Evolutionary conservation across 2,888 invertebrate species (phyloP).

Genomic region (Ennomos fuscantarius): DNA sequence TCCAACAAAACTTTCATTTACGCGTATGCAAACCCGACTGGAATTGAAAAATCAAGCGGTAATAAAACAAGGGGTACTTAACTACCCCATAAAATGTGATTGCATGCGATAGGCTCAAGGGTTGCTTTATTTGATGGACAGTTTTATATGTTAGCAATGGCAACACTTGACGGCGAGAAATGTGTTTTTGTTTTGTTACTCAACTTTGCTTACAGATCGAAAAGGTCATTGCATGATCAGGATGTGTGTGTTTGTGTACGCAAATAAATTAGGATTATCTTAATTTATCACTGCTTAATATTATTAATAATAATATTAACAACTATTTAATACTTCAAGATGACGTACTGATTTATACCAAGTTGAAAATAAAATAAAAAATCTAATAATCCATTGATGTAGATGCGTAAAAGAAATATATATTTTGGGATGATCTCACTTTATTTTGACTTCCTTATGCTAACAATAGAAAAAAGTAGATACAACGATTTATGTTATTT

Average conservation of each 20-base stretch:
- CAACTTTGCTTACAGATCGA: background rate
- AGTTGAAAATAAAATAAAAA: no score
- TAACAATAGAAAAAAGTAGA: slow-evolving; percentile 27
- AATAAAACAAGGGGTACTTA: slow-evolving; percentile 16
- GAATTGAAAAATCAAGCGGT: slow-evolving; percentile 21
- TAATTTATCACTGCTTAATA: no score
- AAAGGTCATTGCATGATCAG: no score
- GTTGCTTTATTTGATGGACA: slow-evolving; percentile 22
- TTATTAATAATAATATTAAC: no score
- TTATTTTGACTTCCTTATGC: slow-evolving; percentile 23
- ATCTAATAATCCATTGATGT: no score
- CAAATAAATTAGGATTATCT: no score
- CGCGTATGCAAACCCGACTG: slow-evolving; percentile 3
- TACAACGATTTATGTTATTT: slow-evolving; percentile 6
- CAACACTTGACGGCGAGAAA: slow-evolving; percentile 8
- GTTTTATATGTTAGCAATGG: slow-evolving; percentile 19
- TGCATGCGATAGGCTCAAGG: slow-evolving; percentile 21
- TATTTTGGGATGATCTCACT: slow-evolving; percentile 9
- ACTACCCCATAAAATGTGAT: slow-evolving; percentile 23
- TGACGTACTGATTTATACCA: no score
- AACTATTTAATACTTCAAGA: no score
- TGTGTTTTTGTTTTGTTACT: background rate
- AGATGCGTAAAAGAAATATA: slow-evolving; percentile 4
- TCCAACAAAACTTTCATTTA: background rate
- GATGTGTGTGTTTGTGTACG: no score